Percentiles rank a stretch among this genome's conserved stretches.
Evolutionary conservation across 1,140 invertebrate genomes (phyloP).

Genomic region (Reticulitermes speratus): DNA sequence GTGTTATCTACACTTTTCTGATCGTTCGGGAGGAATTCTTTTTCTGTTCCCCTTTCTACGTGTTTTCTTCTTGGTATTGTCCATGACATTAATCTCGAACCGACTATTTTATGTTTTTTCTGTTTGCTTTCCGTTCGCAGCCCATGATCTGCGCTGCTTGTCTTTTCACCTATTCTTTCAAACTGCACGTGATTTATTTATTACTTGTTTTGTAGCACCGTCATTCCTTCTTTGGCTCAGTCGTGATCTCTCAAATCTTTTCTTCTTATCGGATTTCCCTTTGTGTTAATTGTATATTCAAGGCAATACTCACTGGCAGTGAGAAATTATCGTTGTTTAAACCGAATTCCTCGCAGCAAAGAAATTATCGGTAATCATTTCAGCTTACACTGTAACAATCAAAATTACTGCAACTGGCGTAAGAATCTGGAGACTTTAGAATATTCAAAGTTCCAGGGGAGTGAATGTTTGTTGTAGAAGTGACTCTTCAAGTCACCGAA

Average conservation of each 20-base stretch:
- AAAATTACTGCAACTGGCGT: too few relatives aligned
- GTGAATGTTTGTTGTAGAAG: too few relatives aligned
- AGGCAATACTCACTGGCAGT: not conserved
- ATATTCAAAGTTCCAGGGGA: too few relatives aligned
- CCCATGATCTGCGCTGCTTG: conserved; percentile 2
- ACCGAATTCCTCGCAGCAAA: not conserved
- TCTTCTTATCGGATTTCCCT: not conserved
- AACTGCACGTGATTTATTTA: not conserved
- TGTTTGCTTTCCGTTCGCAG: not conserved
- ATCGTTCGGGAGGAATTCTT: not conserved
- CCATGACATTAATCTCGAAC: not conserved
- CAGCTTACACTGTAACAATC: too few relatives aligned
- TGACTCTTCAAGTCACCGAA: too few relatives aligned
- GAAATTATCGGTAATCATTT: not conserved
- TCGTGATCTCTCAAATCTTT: conserved; percentile 16
- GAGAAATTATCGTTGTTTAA: not conserved
- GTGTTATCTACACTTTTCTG: conserved; percentile 9
- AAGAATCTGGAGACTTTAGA: too few relatives aligned
- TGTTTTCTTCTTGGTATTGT: not conserved
- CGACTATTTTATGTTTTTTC: not conserved
- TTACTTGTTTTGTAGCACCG: not conserved
- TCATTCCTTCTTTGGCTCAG: not conserved
- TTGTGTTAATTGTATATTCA: conserved; percentile 4
- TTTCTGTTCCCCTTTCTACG: not conserved
- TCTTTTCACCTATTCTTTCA: conserved; percentile 13